Evolutionary conservation across 2,888 invertebrate species (phyloP), one percentile per base, ranked within the genome.

Genomic region (Boloria euphrosyne): DNA sequence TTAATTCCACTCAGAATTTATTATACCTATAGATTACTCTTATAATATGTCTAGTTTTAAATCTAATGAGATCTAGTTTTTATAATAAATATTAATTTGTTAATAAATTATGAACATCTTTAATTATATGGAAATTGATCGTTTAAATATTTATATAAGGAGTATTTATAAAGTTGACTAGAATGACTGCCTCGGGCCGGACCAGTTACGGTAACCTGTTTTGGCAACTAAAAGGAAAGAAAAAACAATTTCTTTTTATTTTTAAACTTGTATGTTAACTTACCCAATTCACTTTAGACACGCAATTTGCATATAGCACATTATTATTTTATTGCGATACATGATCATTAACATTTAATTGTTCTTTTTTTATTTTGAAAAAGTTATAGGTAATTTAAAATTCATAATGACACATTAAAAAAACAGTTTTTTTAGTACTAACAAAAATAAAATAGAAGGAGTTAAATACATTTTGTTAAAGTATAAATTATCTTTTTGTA

Each of bases 201-300:
- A 84, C 85, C 83, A 83, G 85, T 84, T 80, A 68, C 62, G 57
- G 71, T 71, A 85, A 85, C 88, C 80, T 71, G 87, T 87, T 87
- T 82, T 71, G 73, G 76, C 73, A 72, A 79, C 79, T 81, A 83
- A 83, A 83, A 83, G 82, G 80, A 78, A 82, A 78, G 80, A 76
- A 81, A 80, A 77, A 81, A 82, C 75, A 85, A 83, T 76, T 79
- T 80, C 77, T 71, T 80, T 83, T 82, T 72, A 67, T 72, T 73
- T 58, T 65, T 70, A 79, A 80, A 68, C 60, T 57, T 78, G 76
- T 77, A 67, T 67, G n/a, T 38, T 47, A 51, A 38, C 43, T 62
- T 61, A 49, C 31, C 10, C 3, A 10, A 38, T 10, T 38, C 31
- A 10, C 10, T 38, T 10, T 38, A 10, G 10, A 38, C 1, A 38